phyloP scores from a whole-genome alignment of 2,888 invertebrate species.

The Rosalia funebris region DNA sequence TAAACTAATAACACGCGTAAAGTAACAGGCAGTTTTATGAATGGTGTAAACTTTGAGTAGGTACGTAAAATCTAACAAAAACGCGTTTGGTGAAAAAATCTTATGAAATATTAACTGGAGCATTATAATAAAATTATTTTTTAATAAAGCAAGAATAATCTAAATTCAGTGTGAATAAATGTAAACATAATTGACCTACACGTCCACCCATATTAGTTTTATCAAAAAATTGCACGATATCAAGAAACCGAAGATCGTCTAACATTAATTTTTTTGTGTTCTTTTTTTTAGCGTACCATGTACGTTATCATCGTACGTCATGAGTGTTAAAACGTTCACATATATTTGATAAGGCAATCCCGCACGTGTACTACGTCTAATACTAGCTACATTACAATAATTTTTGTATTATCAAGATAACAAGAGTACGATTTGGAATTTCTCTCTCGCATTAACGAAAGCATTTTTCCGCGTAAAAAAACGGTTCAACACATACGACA shows the following conservation, averaged over 20 bases:
- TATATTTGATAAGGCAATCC: conserved; percentile 10
- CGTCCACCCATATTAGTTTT: conserved; percentile 7
- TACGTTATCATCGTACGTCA: background rate
- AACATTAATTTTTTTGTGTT: background rate
- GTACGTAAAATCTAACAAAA: no score
- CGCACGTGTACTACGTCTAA: background rate
- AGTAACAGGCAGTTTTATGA: no score
- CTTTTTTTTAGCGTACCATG: conserved; percentile 1
- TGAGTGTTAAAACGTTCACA: conserved; percentile 8
- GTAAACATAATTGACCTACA: conserved; percentile 21
- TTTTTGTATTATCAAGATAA: conserved; percentile 20
- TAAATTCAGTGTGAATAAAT: conserved; percentile 8
- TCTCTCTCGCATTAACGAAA: background rate
- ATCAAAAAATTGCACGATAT: conserved; percentile 10
- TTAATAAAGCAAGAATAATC: conserved; percentile 13
- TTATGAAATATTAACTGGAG: background rate
- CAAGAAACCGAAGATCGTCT: background rate
- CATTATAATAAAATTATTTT: conserved; percentile 2
- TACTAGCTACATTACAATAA: conserved; percentile 7
- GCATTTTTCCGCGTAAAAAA: background rate
- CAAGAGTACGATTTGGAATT: conserved; percentile 6
- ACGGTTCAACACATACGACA: no score
- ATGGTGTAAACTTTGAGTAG: no score
- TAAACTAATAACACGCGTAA: no score
- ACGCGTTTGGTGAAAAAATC: background rate